phyloP scores from a whole-genome alignment of 2,888 invertebrate genomes.

The Lasioglossum oenotherae region DNA sequence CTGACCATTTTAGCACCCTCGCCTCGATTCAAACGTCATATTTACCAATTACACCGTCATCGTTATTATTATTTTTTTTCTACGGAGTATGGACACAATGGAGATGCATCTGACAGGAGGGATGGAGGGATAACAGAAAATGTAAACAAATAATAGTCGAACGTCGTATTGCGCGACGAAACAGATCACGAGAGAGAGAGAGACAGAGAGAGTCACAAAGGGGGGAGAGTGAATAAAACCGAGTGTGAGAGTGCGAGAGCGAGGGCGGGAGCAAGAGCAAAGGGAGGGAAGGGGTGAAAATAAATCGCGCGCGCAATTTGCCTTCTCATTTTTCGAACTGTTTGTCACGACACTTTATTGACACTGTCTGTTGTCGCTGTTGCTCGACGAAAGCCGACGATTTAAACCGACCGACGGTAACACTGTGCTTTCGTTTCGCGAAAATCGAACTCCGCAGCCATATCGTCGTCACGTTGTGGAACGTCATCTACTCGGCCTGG shows the following conservation, averaged over 20 bases:
- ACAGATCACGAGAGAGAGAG: not conserved
- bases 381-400: conserved; percentile 17
- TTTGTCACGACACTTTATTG: conserved; percentile 35
- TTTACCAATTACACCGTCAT: not conserved
- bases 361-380: conserved; percentile 20
- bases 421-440: conserved; percentile 40
- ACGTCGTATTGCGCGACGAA: not conserved
- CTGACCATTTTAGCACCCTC: not conserved
- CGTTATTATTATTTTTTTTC: not conserved
- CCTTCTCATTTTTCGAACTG: not conserved
- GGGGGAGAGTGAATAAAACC: not conserved
- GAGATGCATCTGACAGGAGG: not conserved
- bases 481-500: conserved; percentile 29
- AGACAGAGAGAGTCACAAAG: not conserved
- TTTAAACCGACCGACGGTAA: conserved; percentile 24
- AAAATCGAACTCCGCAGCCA: conserved; percentile 75
- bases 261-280: not conserved
- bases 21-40: not conserved
- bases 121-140: not conserved
- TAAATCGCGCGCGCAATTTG: conserved; percentile 13
- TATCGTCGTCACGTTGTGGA: conserved; percentile 63
- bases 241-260: not conserved
- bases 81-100: not conserved
- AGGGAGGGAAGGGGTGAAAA: not conserved
- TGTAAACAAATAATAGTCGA: not conserved